Evolutionary conservation across 2,797 vertebrate species (phyloP).

Genomic region (Chelon labrosus): DNA sequence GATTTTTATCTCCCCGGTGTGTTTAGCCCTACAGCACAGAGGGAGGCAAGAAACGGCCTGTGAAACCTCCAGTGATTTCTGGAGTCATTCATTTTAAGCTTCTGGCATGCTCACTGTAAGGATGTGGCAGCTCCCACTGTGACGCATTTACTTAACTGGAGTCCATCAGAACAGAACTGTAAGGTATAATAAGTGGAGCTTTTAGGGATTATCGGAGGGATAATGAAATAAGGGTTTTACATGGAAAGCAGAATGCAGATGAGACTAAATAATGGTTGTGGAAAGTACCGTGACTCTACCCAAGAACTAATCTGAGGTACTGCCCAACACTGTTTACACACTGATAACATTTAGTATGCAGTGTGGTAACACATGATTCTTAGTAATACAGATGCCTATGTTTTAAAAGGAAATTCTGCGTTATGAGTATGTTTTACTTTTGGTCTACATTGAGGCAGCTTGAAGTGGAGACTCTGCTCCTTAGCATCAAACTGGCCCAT

Average conservation of each 20-base stretch:
- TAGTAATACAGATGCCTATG: no score
- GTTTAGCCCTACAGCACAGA: constrained; percentile 39
- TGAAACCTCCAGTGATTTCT: constrained; percentile 65
- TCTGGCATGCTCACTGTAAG: constrained; percentile 55
- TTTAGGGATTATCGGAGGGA: constrained; percentile 20
- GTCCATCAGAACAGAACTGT: constrained; percentile 57
- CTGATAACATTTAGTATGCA: no score
- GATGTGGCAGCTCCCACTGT: constrained; percentile 70
- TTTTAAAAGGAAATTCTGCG: no score
- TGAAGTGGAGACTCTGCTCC: no score
- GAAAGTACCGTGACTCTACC: not conserved
- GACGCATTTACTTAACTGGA: constrained; percentile 65
- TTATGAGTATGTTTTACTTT: no score
- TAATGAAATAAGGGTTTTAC: constrained; percentile 31
- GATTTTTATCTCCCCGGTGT: constrained; percentile 72
- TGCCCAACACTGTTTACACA: no score
- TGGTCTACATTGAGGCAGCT: no score
- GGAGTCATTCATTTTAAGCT: constrained; percentile 67
- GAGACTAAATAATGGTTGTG: constrained; percentile 9
- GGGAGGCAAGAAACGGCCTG: constrained; percentile 56
- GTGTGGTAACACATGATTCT: no score
- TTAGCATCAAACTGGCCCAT: no score
- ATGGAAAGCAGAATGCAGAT: constrained; percentile 1
- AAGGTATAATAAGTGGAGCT: constrained; percentile 25
- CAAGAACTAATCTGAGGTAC: no score